A percentile compares a stretch with the other conserved stretches of the same genome.
Conservation (phyloP, 1,140 invertebrate genomes). For the Olivierus martensii region DNA sequence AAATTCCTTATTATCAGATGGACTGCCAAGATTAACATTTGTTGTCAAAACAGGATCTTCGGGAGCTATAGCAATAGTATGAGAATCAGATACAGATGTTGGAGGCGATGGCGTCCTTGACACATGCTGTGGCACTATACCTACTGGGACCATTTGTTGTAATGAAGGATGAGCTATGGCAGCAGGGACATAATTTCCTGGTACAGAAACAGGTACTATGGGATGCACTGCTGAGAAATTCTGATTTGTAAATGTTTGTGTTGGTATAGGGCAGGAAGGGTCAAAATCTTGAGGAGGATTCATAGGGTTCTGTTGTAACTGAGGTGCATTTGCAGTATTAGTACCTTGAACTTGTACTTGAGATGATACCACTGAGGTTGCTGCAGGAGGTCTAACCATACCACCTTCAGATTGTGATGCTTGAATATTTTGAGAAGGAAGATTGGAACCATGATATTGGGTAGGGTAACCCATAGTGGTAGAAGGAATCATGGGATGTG, state of each 20-base stretch:
- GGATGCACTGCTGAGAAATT: conserved; percentile 15
- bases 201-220: conserved; percentile 3
- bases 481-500: conserved; percentile 23
- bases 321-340: not conserved
- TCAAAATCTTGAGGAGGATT: conserved; percentile 13
- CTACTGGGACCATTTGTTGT: conserved; percentile 5
- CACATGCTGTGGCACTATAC: conserved; percentile 4
- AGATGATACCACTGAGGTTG: not conserved
- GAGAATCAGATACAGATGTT: not conserved
- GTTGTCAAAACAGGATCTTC: not conserved
- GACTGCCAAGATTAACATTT: no score
- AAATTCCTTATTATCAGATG: no score
- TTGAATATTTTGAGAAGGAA: no score
- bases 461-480: not conserved
- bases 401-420: not conserved
- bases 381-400: not conserved
- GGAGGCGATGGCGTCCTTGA: conserved; percentile 5
- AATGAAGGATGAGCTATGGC: conserved; percentile 1
- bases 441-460: not conserved
- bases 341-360: not conserved
- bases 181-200: conserved; percentile 9
- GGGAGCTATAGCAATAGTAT: conserved; percentile 3
- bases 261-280: conserved; percentile 17
- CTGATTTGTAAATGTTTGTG: conserved; percentile 23
- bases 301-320: not conserved